Base-by-base conservation (phyloP, 2,797 vertebrate genomes). In the Kryptopterus vitreolus region DNA sequence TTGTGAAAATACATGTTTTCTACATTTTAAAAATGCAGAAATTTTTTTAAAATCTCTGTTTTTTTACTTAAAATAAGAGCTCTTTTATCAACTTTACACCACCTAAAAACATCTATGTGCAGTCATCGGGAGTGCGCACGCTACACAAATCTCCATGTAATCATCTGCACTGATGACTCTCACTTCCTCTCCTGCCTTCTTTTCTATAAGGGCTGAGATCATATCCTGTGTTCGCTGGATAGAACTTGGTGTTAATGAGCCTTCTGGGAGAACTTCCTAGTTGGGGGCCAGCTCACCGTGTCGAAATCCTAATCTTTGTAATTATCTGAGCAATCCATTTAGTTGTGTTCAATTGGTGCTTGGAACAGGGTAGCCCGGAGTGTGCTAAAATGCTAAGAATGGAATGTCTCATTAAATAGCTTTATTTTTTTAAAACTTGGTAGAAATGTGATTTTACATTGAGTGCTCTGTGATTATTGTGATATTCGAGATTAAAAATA, bases 161-260 rank as follows among this genome's bases (percentile, higher is more conserved):
- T 77, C 35, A 59, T 72, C 66, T 65, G 80, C 73, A 48, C 26
- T 73, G 74, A 74, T 85, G 73, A 85, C 59, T 82, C 83, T 82
- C 43, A 35, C 26, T 55, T 79, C 66, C 72, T 77, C 33, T 72
- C 16, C 75, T 77, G 53, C 22, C 65, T 79, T 59, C 20, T 33
- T 57, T 78, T 66, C 63, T 77, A 29, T 82, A 77, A 58, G 48
- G n/a, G 20, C 73, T 69, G 75, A 80, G 66, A 76, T 82, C 77
- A 82, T 80, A 76, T 85, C 77, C 77, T 85, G 66, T 82, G 76
- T 61, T 57, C 71, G 71, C 66, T 80, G 52, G 68, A 10, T n/a
- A 35, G 24, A 48, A 50, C 52, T n/a, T 57, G 65, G 55, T 31
- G 31, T 52, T 80, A 85, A 85, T 85, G 35, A 77, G 59, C 31